Evolutionary conservation across 2,113 vertebrate species (phyloP).

Genomic region (Oncorhynchus clarkii): DNA sequence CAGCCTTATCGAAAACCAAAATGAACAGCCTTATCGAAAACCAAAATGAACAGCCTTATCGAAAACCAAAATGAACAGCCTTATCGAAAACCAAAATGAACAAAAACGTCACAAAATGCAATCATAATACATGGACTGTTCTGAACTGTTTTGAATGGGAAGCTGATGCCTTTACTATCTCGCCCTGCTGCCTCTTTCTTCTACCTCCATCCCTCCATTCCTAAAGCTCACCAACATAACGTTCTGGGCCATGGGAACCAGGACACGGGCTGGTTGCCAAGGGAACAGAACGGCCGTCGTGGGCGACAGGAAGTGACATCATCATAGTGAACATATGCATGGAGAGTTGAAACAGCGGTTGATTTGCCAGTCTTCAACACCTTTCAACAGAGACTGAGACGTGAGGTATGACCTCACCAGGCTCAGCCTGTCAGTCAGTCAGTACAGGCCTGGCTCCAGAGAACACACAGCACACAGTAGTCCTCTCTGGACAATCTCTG

Average conservation of each 20-base stretch:
- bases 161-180: too few relatives aligned
- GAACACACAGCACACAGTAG: conserved; percentile 19
- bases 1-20: too few relatives aligned
- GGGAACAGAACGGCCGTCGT: not conserved
- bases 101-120: too few relatives aligned
- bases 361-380: conserved; percentile 2
- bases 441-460: not conserved
- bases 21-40: too few relatives aligned
- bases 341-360: not conserved
- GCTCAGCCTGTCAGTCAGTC: too few relatives aligned
- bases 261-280: not conserved
- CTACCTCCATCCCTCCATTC: conserved; percentile 17
- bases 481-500: not conserved
- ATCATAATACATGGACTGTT: too few relatives aligned
- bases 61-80: too few relatives aligned
- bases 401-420: not conserved
- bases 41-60: too few relatives aligned
- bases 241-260: conserved; percentile 11
- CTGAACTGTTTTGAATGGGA: too few relatives aligned
- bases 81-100: too few relatives aligned
- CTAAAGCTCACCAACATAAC: conserved; percentile 15
- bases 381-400: conserved; percentile 17
- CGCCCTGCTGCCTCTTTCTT: too few relatives aligned
- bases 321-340: not conserved
- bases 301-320: conserved; percentile 25